Evolutionary conservation across 2,888 invertebrate genomes (phyloP).

Genomic region (Brenthis ino): DNA sequence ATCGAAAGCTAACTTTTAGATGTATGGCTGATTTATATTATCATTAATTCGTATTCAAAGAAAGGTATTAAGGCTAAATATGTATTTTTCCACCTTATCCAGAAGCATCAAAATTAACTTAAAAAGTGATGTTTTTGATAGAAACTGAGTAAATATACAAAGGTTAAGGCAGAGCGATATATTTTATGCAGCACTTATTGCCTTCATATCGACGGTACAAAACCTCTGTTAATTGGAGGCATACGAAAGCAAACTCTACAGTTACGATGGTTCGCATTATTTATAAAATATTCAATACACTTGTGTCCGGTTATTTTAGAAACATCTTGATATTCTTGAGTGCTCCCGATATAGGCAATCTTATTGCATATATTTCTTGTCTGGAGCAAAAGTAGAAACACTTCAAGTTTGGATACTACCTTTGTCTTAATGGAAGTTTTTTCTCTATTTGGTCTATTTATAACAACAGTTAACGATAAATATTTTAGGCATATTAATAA

Average conservation of each 20-base stretch:
- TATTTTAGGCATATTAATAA: too few species aligned
- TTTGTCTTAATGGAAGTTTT: background rate
- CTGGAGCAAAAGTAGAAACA: background rate
- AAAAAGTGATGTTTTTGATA: too few species aligned
- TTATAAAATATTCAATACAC: slow-evolving; percentile 31
- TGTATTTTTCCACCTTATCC: too few species aligned
- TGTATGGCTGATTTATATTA: background rate
- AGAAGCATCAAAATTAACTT: too few species aligned
- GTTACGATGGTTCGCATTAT: slow-evolving; percentile 15
- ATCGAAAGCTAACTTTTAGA: background rate
- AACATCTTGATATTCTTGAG: slow-evolving; percentile 32
- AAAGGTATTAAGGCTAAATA: too few species aligned
- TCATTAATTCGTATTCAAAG: background rate
- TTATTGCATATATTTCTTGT: slow-evolving; percentile 11
- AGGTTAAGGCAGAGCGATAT: too few species aligned
- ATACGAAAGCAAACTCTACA: slow-evolving; percentile 13
- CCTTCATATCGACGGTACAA: too few species aligned
- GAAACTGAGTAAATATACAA: too few species aligned
- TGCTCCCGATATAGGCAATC: slow-evolving; percentile 26
- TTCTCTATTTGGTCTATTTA: too few species aligned
- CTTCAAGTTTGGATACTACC: background rate
- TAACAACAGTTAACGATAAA: too few species aligned
- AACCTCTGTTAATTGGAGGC: too few species aligned
- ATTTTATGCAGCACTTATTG: too few species aligned
- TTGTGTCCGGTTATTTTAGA: slow-evolving; percentile 30